These are phyloP conservation scores for Oriolus oriolus DNA, from an alignment of 2,113 vertebrate species.

Conservation along the genomic window DNA sequence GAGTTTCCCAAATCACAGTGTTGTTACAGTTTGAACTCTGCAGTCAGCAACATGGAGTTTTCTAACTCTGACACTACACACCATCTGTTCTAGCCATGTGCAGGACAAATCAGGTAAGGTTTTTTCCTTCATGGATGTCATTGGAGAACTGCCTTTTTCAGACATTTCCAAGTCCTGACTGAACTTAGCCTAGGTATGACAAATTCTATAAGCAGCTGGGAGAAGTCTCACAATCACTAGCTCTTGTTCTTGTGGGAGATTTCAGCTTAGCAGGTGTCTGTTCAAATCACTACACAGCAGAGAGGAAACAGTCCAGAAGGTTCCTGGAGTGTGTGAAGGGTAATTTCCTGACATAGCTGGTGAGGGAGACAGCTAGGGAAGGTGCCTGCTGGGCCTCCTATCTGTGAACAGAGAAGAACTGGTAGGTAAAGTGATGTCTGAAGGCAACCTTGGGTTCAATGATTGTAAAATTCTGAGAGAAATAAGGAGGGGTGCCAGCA, in stretches of 20 bases:
- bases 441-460: background rate
- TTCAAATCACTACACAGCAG: background rate
- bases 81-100: background rate
- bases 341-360: background rate
- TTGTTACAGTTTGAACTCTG: background rate
- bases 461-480: background rate
- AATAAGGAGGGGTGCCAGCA: background rate
- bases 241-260: background rate
- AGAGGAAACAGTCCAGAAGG: background rate
- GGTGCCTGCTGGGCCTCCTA: accelerated
- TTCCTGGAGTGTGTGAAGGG: background rate
- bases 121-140: background rate
- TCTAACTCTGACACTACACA: background rate
- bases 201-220: background rate
- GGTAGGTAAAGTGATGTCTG: background rate
- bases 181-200: background rate
- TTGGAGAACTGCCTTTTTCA: background rate
- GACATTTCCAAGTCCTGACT: background rate
- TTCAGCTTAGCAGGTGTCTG: background rate
- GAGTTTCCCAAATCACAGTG: background rate
- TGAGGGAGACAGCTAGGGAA: background rate
- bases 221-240: background rate
- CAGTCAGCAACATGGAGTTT: background rate
- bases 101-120: background rate
- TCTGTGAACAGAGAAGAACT: background rate